phyloP scores from a whole-genome alignment of 2,888 invertebrate genomes.

The Chrysolina oricalcia region DNA sequence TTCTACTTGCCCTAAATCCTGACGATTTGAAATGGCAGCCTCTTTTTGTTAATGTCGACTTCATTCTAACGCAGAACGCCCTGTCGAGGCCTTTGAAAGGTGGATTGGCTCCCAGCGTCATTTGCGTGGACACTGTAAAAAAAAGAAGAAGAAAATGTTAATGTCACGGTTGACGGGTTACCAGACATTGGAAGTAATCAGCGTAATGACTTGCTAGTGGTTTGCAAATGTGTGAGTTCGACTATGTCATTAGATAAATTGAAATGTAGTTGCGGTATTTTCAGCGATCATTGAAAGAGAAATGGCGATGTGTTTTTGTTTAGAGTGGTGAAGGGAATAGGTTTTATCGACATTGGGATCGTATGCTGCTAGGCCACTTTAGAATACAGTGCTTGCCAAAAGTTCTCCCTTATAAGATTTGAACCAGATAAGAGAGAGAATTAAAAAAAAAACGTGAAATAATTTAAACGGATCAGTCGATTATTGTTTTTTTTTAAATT shows the following conservation, averaged over 20 bases:
- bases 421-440: too few relatives aligned
- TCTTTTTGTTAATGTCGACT: conserved; percentile 96
- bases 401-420: too few relatives aligned
- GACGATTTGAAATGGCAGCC: conserved; percentile 98
- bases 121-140: conserved; percentile 85
- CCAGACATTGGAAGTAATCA: conserved; percentile 34
- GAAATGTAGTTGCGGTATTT: conserved; percentile 29
- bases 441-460: too few relatives aligned
- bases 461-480: too few relatives aligned
- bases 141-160: conserved; percentile 37
- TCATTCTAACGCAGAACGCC: conserved; percentile 97
- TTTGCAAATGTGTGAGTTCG: conserved; percentile 26
- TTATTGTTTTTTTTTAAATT: too few relatives aligned
- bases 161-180: conserved; percentile 34
- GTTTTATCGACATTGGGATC: background rate
- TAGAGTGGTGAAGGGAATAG: background rate
- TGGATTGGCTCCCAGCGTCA: conserved; percentile 80
- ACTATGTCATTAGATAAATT: conserved; percentile 15
- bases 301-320: conserved; percentile 19
- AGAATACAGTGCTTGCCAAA: too few relatives aligned
- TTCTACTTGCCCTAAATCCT: conserved; percentile 87
- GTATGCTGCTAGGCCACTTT: background rate
- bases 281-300: conserved; percentile 5
- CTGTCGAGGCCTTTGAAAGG: conserved; percentile 89
- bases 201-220: conserved; percentile 29